These are phyloP conservation scores for Galbula dea DNA, from an alignment of 2,113 vertebrate species.

Conservation along the genomic window DNA sequence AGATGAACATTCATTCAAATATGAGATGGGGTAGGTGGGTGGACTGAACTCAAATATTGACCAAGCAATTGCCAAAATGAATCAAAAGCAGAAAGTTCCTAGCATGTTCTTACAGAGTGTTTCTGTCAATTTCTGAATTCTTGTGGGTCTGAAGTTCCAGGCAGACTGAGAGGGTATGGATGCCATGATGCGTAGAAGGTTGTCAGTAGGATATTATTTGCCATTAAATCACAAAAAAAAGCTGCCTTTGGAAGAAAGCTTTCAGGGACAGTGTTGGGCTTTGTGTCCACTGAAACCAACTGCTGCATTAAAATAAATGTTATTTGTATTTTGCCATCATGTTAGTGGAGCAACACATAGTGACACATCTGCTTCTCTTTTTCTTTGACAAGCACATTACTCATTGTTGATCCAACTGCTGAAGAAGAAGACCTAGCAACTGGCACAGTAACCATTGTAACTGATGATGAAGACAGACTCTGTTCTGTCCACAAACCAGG, in stretches of 20 bases:
- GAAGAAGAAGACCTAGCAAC: slow-evolving; percentile 90
- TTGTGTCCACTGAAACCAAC: not conserved
- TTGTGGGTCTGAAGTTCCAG: not conserved
- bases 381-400: slow-evolving; percentile 76
- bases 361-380: not conserved
- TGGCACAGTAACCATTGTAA: slow-evolving; percentile 85
- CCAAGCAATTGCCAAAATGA: not conserved
- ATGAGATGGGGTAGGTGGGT: not conserved
- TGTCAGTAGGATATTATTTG: not conserved
- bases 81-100: not conserved
- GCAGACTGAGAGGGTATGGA: not conserved
- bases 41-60: not conserved
- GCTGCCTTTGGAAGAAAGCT: not conserved
- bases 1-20: not conserved
- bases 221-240: not conserved
- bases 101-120: not conserved
- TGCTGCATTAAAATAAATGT: not conserved
- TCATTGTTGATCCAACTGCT: slow-evolving; percentile 88
- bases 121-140: not conserved
- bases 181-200: fast-evolving
- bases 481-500: slow-evolving; percentile 94
- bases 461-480: slow-evolving; percentile 84
- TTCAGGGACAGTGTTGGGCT: not conserved
- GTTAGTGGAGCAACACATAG: not conserved
- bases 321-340: not conserved